Evolutionary conservation across 2,888 invertebrate species (phyloP), one percentile per base, ranked within the genome.

Genomic region (Leptopilina drosophilae): DNA sequence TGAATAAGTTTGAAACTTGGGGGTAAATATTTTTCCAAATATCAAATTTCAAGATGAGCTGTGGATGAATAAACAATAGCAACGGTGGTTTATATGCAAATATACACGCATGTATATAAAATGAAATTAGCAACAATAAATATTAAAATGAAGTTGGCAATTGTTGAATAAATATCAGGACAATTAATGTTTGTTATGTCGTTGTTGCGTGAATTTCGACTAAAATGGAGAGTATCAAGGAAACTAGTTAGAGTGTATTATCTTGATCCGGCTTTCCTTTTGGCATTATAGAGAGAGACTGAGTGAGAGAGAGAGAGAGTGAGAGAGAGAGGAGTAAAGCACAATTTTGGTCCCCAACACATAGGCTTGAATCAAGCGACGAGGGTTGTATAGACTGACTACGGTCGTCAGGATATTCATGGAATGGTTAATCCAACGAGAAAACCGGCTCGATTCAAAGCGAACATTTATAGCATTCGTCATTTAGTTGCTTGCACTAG

Each of bases 401-500:
- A 33, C 78, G 84, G 85, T 86, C 85, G 84, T 82, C 87, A 86
- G 83, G 82, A 87, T 88, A 88, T 88, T 88, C 88, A 88, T 88
- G 84, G 88, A 88, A 88, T 88, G 86, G 82, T 85, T 88, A 88
- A 88, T 88, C 78, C 83, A 75, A 76, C 75, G 77, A 65, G 78
- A 20, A 33, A 49, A 76, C 77, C 77, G 33, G 53, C 65, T 66
- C n/a, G 49, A 77, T 64, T 64, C 64, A 80, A 82, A 83, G 80
- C 77, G 67, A 33, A 56, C 78, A 81, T 80, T 83, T 80, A 62
- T 75, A 77, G 81, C 81, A 85, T 86, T 87, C 86, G 84, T 88
- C 87, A 88, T 87, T 87, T 84, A 84, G 86, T 42, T 49, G 49
- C 83, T 81, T 83, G 75, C 77, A 81, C 64, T 20, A 20, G 80